These are phyloP conservation scores for Caenorhabditis sp. DNA, from an alignment of 2,888 invertebrate genomes.

Conservation along the genomic window DNA sequence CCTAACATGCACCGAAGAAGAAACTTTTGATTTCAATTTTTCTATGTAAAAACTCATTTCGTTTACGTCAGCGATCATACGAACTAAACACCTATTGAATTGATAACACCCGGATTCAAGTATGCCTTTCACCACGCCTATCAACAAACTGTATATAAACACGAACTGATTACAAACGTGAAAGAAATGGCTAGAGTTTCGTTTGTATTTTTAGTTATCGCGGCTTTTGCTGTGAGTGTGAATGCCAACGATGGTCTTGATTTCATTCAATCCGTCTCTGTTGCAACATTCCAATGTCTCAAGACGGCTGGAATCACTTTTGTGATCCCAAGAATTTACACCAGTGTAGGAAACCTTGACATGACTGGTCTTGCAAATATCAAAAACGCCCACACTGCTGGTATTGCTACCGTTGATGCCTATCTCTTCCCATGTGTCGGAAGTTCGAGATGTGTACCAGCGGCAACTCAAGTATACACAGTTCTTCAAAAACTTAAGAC, in stretches of 20 bases:
- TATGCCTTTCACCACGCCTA: too few relatives aligned
- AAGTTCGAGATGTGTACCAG: constrained; percentile 1
- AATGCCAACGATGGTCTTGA: background rate
- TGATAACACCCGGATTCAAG: too few relatives aligned
- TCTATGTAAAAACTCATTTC: too few relatives aligned
- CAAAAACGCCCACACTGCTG: constrained; percentile 46
- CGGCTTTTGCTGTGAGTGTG: background rate
- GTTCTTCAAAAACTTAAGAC: constrained; percentile 20
- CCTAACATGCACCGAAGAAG: too few relatives aligned
- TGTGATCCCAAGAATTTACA: constrained; percentile 46
- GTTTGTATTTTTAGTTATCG: background rate
- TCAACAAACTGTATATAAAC: background rate
- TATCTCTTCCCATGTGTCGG: constrained; percentile 12
- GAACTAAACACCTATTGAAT: too few relatives aligned
- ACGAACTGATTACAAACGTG: background rate
- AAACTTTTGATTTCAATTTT: too few relatives aligned
- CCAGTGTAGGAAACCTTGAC: constrained; percentile 39
- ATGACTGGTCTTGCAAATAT: constrained; percentile 47
- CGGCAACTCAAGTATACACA: constrained; percentile 17
- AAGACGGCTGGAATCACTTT: constrained; percentile 15
- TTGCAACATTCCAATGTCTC: constrained; percentile 3
- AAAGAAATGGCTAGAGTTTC: background rate
- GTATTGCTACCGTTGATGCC: background rate
- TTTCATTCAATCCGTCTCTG: constrained; percentile 1
- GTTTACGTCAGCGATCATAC: too few relatives aligned